Evolutionary conservation across 2,113 vertebrate genomes (phyloP), one percentile per base, ranked within the genome.

Genomic region (Chionis minor): DNA sequence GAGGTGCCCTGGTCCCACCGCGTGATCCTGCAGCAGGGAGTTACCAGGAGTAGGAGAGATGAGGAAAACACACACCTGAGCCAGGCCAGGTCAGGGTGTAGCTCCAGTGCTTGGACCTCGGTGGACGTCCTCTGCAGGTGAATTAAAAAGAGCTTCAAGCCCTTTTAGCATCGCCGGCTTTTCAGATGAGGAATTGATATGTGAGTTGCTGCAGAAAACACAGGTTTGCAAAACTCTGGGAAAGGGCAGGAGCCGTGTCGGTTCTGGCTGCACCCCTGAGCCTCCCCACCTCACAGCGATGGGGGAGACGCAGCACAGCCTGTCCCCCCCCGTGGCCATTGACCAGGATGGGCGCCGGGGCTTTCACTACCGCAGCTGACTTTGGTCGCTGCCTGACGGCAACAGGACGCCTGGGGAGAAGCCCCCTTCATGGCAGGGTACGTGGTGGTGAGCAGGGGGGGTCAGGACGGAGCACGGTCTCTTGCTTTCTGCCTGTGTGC

Each of bases 391-490:
- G 44, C 44, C 35, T n/a, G 9, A 6, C 9, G 72, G 72, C 47
- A 35, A 6, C 2, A n/a, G 45, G 35, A 38, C 1, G 15, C 7
- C 0, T 7, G 12, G 26, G 59, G 59, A 35, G 67, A 45, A 66
- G 40, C 12, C 52, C 32, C 35, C 19, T 30, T 17, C 42, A 19
- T 0, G 1, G 14, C 16, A 14, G 45, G 45, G 58, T 17, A 14
- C 1, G 1, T 13, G 52, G 28, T 17, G 24, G 38, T 8, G 74
- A 40, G 38, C 8, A 3, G 7, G 10, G n/a, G 14, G 26, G 10
- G 8, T 2, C 17, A 7, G 45, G n/a, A 42, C 1, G 5, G 59
- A 42, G 40, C 15, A 1, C 0, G 32, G 27, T 8, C 11, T 56
- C 73, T 12, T 28, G 17, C 54, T 40, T n/a, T 32, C 52, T 33